Evolutionary conservation across 2,888 invertebrate species (phyloP), one percentile per base, ranked within the genome.

Genomic region (Drosophila borealis): DNA sequence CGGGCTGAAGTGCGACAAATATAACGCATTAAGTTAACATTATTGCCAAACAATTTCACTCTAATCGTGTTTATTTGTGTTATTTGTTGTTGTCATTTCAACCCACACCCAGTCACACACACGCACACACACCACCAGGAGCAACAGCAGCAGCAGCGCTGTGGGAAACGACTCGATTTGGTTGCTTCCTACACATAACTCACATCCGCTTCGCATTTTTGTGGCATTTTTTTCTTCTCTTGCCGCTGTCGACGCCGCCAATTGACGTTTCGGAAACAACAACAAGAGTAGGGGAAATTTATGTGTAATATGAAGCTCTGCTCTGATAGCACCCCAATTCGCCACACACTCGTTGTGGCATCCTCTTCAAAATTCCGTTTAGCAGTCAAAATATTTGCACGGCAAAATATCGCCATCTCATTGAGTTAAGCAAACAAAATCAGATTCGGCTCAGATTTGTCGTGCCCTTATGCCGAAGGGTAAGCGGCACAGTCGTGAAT

Each of bases 31-130:
- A 70, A 69, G 78, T 72, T 69, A 74, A 73, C 74, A 70, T 81
- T 82, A 79, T 81, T 73, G 81, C 74, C 75, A 82, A 82, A 81
- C 81, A 79, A 79, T 79, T 82, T 64, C 62, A 78, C 75, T 79
- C 70, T 64, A 78, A 78, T 70, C 70, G 74, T 76, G 73, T 73
- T 76, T 73, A 59, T 73, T 74, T 76, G 74, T 67, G 66, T 72
- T 75, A 64, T 69, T 67, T 68, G 55, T 48, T 74, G 64, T 70
- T 70, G 70, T 70, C 70, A 70, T 49, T 64, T 57, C 64, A 48
- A 50, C 34, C 51, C 42, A 39, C 13, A 54, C 48, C 17, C 57
- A 48, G 33, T 8, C 48, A 36, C 29, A 39, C 56, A 39, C 45
- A 37, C 34, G 29, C 37, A 37, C 55, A 21, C 46, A 11, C 36